Base-by-base conservation (phyloP, 2,888 invertebrate genomes). In the Bellardia pandia region DNA sequence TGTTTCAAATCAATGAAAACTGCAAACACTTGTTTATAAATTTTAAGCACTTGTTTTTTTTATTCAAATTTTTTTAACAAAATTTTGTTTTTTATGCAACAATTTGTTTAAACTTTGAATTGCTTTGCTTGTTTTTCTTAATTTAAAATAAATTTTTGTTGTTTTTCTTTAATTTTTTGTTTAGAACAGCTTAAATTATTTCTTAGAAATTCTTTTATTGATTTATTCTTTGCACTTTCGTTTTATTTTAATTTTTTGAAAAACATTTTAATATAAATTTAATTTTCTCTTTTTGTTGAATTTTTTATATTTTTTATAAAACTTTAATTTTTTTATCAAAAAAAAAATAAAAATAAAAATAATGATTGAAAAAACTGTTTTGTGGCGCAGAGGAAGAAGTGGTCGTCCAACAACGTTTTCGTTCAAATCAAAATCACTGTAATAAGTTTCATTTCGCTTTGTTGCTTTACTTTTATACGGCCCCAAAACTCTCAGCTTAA, bases 391-490 rank as follows among this genome's bases (percentile, higher is more conserved):
- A 68, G 69, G 42, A 37, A 13, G 60, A 71, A 88, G 71, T 69
- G 45, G 9, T 85, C 45, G 62, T 60, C 74, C 72, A 85, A 83
- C 91, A 91, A 91, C 91, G 91, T 91, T 91, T 91, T 90, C 91
- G 90, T 91, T 92, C 90, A 92, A 92, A 92, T 91, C 91, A 91
- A 92, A 93, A 93, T 92, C 91, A 93, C 93, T 91, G 92, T 93
- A 93, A 92, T 93, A 93, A 93, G 92, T 93, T 92, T 91, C 89
- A 91, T 91, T 91, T 91, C 90, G 91, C 90, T 91, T 89, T 90
- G 91, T 88, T 91, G 92, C 92, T 92, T 92, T 92, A 91, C 91
- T 93, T 93, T 94, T 93, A 93, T 93, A 93, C 90, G 93, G 86
- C 88, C 86, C 66, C 79, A 53, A 58, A 53, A 66, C 81, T 74